Base-by-base conservation (phyloP, 2,113 vertebrate genomes). In the Sardina pilchardus region DNA sequence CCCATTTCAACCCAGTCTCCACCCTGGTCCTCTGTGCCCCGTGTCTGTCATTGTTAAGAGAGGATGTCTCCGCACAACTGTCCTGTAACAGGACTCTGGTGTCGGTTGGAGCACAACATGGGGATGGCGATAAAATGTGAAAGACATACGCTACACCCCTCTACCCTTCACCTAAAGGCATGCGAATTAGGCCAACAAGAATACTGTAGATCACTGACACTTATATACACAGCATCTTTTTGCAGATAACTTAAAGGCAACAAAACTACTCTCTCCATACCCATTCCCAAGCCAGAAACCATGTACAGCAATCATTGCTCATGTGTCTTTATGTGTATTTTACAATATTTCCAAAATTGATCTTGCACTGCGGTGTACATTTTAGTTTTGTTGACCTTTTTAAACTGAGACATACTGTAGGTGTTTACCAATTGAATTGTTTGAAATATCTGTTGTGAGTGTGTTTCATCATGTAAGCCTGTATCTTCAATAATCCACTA, bases 31-130 rank as follows among this genome's bases (percentile, higher is more conserved):
- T 78, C 30, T 78, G 71, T 78, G 71, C 30, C 30, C 71, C 30
- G 26, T 10, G 12, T 39, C 71, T 78, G 71, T 78, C 71, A 78
- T 78, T 78, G 71, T 78, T 39, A 78, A 78, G 16, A 78, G 71
- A 78, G 14, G 30, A 34, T 36, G 71, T 34, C 71, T 78, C 30
- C 12, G 39, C 71, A 36, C 34, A 78, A 34, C 71, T 36, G 30
- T 36, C 71, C 71, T 78, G 71, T 34, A 36, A 34, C 26, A 16
- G 34, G 2, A 12, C 14, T 34, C 14, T 4, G 4, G 30, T 14
- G 71, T 71, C n/a, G 30, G 26, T 16, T 14, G 12, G 63, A 78
- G 1, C 63, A 26, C 63, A 71, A n/a, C 63, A 14, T 36, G 30
- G 26, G 12, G 1, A 78, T 10, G 10, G 3, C 14, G 71, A 5